Conservation (phyloP, 2,113 vertebrate genomes). For the Brienomyrus brachyistius region DNA sequence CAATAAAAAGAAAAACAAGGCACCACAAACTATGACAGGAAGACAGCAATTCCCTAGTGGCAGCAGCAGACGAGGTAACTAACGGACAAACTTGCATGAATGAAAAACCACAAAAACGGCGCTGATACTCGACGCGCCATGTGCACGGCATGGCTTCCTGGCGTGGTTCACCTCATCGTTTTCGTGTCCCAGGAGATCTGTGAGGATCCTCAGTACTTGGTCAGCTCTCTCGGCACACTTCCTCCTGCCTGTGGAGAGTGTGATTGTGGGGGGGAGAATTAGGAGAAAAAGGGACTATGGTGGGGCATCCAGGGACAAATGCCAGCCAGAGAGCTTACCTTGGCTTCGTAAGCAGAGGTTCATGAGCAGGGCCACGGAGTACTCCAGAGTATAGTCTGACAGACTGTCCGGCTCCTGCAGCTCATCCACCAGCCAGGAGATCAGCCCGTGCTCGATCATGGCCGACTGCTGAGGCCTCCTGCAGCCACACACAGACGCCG, state of each 20-base stretch:
- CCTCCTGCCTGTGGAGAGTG: slow-evolving; percentile 71
- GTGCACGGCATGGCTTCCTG: not conserved
- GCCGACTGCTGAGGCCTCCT: slow-evolving; percentile 79
- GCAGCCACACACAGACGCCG: not conserved
- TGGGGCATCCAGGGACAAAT: not conserved
- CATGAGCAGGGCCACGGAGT: slow-evolving; percentile 84
- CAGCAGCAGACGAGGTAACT: not conserved
- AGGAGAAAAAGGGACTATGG: not conserved
- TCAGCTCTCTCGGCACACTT: slow-evolving; percentile 74
- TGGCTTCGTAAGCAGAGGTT: slow-evolving; percentile 85
- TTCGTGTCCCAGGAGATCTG: slow-evolving; percentile 87
- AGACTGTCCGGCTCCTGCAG: slow-evolving; percentile 81
- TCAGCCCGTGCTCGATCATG: slow-evolving; percentile 81
- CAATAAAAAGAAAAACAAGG: not conserved
- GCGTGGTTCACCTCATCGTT: slow-evolving; percentile 76
- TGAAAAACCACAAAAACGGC: not conserved
- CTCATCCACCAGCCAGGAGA: slow-evolving; percentile 79
- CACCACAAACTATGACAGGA: not conserved
- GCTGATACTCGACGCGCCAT: not conserved
- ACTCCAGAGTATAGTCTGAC: slow-evolving; percentile 82
- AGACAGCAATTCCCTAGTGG: not conserved
- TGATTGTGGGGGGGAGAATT: not conserved
- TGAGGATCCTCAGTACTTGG: slow-evolving; percentile 79
- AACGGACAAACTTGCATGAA: not conserved
- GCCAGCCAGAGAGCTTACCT: slow-evolving; percentile 55